Conservation (phyloP, 2,888 invertebrate species). For the Elmis aenea region DNA sequence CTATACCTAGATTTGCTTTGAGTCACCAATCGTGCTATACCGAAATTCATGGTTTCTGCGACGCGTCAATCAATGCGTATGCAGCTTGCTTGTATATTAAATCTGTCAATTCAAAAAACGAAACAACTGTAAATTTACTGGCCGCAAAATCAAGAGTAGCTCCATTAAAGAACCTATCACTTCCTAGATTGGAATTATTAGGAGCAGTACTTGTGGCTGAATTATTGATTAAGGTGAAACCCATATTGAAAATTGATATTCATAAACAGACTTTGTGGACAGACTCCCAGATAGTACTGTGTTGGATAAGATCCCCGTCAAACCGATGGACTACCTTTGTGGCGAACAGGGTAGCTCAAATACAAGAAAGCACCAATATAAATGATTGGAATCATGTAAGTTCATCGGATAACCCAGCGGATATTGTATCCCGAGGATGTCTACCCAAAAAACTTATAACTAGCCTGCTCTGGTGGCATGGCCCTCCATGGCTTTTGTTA, state of each 20-base stretch:
- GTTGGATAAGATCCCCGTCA: slow-evolving; percentile 22
- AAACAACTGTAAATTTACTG: slow-evolving; percentile 11
- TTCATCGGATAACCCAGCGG: slow-evolving; percentile 18
- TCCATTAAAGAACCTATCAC: slow-evolving; percentile 15
- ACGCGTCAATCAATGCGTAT: slow-evolving; percentile 23
- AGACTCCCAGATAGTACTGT: slow-evolving; percentile 23
- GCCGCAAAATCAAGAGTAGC: slow-evolving; percentile 27
- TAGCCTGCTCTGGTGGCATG: slow-evolving; percentile 11
- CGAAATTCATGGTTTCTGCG: slow-evolving; percentile 24
- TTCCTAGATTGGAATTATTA: slow-evolving; percentile 24
- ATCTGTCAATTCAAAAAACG: slow-evolving; percentile 8
- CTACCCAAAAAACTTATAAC: not conserved
- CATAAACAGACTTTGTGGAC: slow-evolving; percentile 18
- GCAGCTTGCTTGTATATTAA: slow-evolving; percentile 27
- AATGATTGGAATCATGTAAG: slow-evolving; percentile 17
- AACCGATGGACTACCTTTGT: slow-evolving; percentile 22
- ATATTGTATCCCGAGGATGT: slow-evolving; percentile 11
- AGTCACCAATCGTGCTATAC: slow-evolving; percentile 3
- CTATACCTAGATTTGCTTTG: slow-evolving; percentile 12
- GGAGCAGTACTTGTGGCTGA: slow-evolving; percentile 18
- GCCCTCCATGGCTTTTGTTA: slow-evolving; percentile 9
- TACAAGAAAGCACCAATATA: slow-evolving; percentile 8
- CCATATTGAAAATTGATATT: slow-evolving; percentile 8
- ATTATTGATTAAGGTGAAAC: slow-evolving; percentile 9
- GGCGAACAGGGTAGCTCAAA: slow-evolving; percentile 17